Percentiles rank a stretch among this genome's conserved stretches.
phyloP scores from a whole-genome alignment of 2,113 vertebrate genomes.

The Galemys pyrenaicus region DNA sequence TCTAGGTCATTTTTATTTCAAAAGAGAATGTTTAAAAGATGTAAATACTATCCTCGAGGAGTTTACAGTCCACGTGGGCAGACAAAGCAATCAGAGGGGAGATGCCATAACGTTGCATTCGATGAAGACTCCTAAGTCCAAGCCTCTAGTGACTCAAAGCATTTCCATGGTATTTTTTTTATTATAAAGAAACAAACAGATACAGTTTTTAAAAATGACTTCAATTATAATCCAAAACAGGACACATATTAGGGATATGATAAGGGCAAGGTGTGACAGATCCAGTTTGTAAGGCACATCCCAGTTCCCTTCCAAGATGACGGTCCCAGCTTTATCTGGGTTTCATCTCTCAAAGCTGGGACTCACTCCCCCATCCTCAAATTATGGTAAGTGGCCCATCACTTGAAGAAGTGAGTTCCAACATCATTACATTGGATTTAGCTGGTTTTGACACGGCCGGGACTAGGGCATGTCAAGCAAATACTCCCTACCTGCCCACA shows the following conservation, averaged over 20 bases:
- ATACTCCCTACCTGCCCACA: not conserved
- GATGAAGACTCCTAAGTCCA: not conserved
- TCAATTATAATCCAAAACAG: not conserved
- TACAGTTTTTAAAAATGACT: slow-evolving; percentile 1
- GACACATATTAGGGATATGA: not conserved
- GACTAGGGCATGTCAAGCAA: not conserved
- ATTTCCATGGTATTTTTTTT: not conserved
- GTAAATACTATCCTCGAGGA: not conserved
- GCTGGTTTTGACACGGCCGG: not conserved
- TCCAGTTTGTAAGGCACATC: not conserved
- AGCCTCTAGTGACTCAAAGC: not conserved
- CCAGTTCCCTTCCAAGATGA: not conserved
- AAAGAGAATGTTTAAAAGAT: not conserved
- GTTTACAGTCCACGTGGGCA: not conserved
- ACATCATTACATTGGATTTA: not conserved
- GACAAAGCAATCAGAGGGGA: not conserved
- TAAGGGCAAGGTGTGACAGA: not conserved
- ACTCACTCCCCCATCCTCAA: not conserved
- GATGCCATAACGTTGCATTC: not conserved
- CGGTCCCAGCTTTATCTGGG: not conserved
- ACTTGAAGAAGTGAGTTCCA: not conserved
- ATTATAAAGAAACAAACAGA: not conserved
- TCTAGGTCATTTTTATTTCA: not conserved
- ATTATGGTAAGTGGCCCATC: not conserved
- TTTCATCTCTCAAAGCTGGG: not conserved